These are phyloP conservation scores for Raja brachyura DNA, from an alignment of 2,113 vertebrate species.

Conservation along the genomic window DNA sequence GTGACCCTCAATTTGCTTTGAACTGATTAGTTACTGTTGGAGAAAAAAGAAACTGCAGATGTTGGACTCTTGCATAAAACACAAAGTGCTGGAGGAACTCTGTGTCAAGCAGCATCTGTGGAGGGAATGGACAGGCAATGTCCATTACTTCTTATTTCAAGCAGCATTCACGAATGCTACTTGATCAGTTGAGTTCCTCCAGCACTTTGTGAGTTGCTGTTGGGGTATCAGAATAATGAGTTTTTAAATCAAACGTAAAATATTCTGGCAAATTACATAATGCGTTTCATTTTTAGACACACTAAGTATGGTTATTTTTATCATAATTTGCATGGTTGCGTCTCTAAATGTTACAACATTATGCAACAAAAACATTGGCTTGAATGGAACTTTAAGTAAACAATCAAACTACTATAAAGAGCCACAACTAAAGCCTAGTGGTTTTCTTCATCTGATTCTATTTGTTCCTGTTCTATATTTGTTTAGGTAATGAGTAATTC, in stretches of 20 bases:
- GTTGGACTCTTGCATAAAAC: too few species aligned
- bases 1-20: not conserved
- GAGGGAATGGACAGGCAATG: too few species aligned
- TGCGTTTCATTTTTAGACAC: not conserved
- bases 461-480: not conserved
- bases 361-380: not conserved
- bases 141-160: too few species aligned
- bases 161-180: too few species aligned
- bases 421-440: not conserved
- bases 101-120: too few species aligned
- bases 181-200: too few species aligned
- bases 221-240: not conserved
- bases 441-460: not conserved
- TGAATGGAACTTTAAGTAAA: not conserved
- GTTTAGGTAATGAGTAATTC: not conserved
- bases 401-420: not conserved
- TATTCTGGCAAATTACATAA: not conserved
- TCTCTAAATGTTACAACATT: not conserved
- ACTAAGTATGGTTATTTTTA: not conserved
- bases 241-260: not conserved
- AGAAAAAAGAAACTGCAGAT: too few species aligned
- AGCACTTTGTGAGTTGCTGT: not conserved
- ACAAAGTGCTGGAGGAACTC: too few species aligned
- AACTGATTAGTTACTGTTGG: not conserved
- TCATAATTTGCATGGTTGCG: not conserved